Evolutionary conservation across 1,140 invertebrate species (phyloP), one percentile per base, ranked within the genome.

Genomic region (Monomorium pharaonis): DNA sequence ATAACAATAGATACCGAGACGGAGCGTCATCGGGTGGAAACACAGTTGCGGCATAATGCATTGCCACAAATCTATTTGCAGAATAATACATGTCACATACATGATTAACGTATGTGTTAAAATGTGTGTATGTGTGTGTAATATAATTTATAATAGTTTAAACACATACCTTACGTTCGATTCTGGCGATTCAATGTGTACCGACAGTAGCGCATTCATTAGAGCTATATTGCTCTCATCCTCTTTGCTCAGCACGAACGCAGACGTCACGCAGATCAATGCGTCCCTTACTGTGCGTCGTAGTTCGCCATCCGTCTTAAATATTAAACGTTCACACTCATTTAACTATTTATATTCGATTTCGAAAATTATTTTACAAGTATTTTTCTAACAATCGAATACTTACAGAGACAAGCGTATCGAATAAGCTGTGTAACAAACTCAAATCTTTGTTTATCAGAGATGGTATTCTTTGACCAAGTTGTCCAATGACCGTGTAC

Each of bases 1-100:
- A 92, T n/a, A 99, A 94, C 49, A 99, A 94, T 18, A 98, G 95
- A 93, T 98, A 98, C 88, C 98, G 95, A 2, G 98, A 98, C 2
- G 98, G 97, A 2, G 98, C 96, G 93, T 98, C 97, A 90, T 98
- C 96, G 42, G 96, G 95, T 5, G 97, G 97, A 94, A 98, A 99
- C 63, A 98, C 97, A 21, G 96, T 96, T 3, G 97, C 96, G 2
- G 98, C 96, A 94, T 98, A 98, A 84, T 98, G 96, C 84, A 98
- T 98, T 30, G 98, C 97, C 24, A 98, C 97, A 92, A 98, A 97
- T 85, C 98, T 94, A 30, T 75, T 65, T 1, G 42, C 7, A 89
- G 84, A 86, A 10, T 76, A 85, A 83, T 44, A 83, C 16, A 33
- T 7, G 6, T 72, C 18, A 87, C 93, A 44, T 12, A 56, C 7